Percentiles rank a stretch among this genome's conserved stretches.
Conservation (phyloP, 2,113 vertebrate species). For the Lepus europaeus region DNA sequence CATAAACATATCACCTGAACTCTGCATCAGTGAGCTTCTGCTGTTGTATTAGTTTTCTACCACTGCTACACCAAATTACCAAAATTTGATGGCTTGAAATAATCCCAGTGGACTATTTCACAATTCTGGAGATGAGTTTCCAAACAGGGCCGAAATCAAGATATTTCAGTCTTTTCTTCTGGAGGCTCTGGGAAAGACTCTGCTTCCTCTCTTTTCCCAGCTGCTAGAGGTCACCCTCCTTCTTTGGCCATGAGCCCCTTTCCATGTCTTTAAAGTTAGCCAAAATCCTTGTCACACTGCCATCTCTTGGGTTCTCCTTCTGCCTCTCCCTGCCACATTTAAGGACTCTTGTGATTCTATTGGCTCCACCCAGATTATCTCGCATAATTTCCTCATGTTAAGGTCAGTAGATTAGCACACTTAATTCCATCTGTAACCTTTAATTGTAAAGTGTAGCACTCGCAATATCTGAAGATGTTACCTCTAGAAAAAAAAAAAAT, state of each 20-base stretch:
- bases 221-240: not conserved
- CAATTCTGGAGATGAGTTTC: not conserved
- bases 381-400: not conserved
- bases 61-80: not conserved
- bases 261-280: not conserved
- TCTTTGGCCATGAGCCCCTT: not conserved
- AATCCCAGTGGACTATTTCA: not conserved
- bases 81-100: conserved; percentile 3
- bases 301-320: not conserved
- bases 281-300: not conserved
- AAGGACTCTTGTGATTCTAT: not conserved
- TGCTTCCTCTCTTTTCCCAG: not conserved
- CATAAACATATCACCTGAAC: no score
- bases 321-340: not conserved
- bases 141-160: not conserved
- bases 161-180: not conserved
- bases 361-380: not conserved
- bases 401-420: not conserved
- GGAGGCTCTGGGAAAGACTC: not conserved
- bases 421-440: not conserved
- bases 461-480: not conserved
- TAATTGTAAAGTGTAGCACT: not conserved
- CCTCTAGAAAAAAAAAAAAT: conserved; percentile 6
- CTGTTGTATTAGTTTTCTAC: not conserved
- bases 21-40: not conserved